These are phyloP conservation scores for Acromyrmex charruanus DNA, from an alignment of 1,140 invertebrate species.

Conservation along the genomic window DNA sequence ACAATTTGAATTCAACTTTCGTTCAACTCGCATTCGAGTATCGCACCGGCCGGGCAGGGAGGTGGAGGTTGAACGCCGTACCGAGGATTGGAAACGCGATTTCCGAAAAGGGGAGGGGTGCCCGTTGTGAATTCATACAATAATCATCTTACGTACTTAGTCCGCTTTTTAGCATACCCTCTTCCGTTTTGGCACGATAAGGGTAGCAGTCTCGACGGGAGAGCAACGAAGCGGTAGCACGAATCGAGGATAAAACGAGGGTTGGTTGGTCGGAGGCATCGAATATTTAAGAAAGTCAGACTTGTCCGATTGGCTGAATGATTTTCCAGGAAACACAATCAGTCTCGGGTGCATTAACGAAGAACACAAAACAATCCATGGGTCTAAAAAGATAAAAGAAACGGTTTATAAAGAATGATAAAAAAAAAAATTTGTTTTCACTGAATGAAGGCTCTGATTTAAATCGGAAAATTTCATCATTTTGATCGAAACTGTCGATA, in stretches of 20 bases:
- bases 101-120: slow-evolving; percentile 33
- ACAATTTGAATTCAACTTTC: slow-evolving; percentile 80
- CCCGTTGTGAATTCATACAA: slow-evolving; percentile 73
- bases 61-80: neutral
- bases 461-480: neutral
- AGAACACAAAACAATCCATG: neutral
- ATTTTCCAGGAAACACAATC: slow-evolving; percentile 5
- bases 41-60: neutral
- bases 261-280: slow-evolving; percentile 14
- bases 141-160: slow-evolving; percentile 76
- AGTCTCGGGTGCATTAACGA: neutral
- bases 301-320: slow-evolving; percentile 20
- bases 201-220: neutral
- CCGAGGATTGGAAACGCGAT: slow-evolving; percentile 19
- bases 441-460: neutral
- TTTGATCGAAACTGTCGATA: neutral
- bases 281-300: slow-evolving; percentile 57
- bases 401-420: neutral
- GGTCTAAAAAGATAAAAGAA: neutral
- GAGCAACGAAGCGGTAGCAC: neutral
- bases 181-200: slow-evolving; percentile 33
- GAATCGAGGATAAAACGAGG: slow-evolving; percentile 26
- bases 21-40: slow-evolving; percentile 66
- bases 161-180: slow-evolving; percentile 68
- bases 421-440: slow-evolving; percentile 1